phyloP scores from a whole-genome alignment of 2,113 vertebrate species.

The Danionella cerebrum region DNA sequence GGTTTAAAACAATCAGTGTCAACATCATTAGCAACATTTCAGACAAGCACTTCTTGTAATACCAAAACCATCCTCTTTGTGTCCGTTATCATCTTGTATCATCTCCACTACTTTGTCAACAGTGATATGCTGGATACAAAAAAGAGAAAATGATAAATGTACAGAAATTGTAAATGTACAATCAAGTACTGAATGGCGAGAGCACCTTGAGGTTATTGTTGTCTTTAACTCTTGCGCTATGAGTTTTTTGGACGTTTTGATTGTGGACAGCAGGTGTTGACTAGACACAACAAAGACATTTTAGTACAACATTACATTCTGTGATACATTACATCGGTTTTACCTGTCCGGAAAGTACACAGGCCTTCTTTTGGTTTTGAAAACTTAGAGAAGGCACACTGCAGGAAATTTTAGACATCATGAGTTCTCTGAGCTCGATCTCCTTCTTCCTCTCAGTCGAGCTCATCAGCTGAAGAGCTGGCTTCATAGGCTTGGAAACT shows the following conservation, averaged over 20 bases:
- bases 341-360: neutral
- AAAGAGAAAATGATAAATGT: neutral
- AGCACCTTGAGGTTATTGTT: conserved; percentile 41
- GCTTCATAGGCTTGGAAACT: conserved; percentile 59
- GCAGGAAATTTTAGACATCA: conserved; percentile 30
- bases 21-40: neutral
- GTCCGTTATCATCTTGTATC: conserved; percentile 29
- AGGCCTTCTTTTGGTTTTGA: conserved; percentile 40
- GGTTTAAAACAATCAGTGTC: neutral
- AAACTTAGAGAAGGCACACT: neutral
- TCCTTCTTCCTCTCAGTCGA: conserved; percentile 50
- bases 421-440: conserved; percentile 26
- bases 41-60: conserved; percentile 10
- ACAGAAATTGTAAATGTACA: neutral
- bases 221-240: conserved; percentile 26
- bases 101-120: conserved; percentile 41
- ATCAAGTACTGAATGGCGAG: neutral
- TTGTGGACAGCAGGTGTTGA: neutral
- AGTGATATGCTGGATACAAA: conserved; percentile 43
- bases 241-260: neutral
- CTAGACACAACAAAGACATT: neutral
- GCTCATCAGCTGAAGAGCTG: conserved; percentile 64
- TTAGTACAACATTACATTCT: too few species aligned
- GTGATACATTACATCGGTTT: neutral
- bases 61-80: conserved; percentile 47